Evolutionary conservation across 2,888 invertebrate genomes (phyloP).

Genomic region (Netelia inedita): DNA sequence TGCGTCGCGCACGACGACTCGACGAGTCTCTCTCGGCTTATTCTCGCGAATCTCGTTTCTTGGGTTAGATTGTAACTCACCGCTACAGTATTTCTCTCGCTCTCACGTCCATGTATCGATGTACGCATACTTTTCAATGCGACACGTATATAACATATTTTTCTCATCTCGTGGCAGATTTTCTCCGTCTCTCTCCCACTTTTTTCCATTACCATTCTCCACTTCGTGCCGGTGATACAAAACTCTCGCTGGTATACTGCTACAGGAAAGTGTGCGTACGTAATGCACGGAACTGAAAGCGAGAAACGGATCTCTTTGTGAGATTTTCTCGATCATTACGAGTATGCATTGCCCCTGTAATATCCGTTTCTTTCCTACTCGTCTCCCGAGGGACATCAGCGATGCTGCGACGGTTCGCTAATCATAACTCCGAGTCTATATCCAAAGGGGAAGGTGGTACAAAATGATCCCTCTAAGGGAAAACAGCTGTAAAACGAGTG

Average conservation of each 20-base stretch:
- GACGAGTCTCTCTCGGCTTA: slow-evolving; percentile 56
- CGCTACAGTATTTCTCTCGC: slow-evolving; percentile 45
- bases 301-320: slow-evolving; percentile 28
- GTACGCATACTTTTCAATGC: neutral
- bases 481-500: too few relatives aligned
- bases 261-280: slow-evolving; percentile 58
- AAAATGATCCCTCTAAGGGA: too few relatives aligned
- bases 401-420: slow-evolving; percentile 24
- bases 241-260: slow-evolving; percentile 63
- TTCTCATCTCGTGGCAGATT: slow-evolving; percentile 34
- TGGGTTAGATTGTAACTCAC: slow-evolving; percentile 45
- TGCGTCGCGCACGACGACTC: slow-evolving; percentile 49
- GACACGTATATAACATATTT: slow-evolving; percentile 25
- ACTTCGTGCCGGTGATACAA: slow-evolving; percentile 19
- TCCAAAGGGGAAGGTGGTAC: too few relatives aligned
- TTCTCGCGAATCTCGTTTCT: slow-evolving; percentile 30
- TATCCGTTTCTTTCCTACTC: slow-evolving; percentile 46
- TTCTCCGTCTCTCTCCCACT: slow-evolving; percentile 39
- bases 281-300: slow-evolving; percentile 12
- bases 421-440: slow-evolving; percentile 34
- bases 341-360: slow-evolving; percentile 54
- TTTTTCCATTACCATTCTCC: slow-evolving; percentile 62
- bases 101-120: slow-evolving; percentile 14
- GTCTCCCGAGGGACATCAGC: slow-evolving; percentile 30
- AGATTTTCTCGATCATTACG: slow-evolving; percentile 62